These are phyloP conservation scores for Paraescarpia echinospica DNA, from an alignment of 1,140 invertebrate genomes.

Conservation along the genomic window DNA sequence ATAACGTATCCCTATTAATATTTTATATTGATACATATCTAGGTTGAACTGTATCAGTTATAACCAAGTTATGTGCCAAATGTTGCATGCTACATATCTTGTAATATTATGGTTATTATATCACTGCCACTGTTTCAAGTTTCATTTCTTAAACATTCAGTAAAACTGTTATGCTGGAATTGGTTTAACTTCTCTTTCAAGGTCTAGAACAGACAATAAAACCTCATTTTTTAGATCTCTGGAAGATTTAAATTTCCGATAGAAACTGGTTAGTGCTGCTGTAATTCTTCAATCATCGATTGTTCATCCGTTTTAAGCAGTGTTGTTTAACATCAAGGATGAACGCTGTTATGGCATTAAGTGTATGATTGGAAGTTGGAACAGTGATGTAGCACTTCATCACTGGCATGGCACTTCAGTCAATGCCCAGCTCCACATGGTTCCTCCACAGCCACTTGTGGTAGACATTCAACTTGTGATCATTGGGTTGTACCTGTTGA, in stretches of 20 bases:
- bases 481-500: constrained; percentile 57
- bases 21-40: background rate
- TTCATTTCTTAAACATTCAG: background rate
- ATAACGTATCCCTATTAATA: background rate
- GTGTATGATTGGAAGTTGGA: no score
- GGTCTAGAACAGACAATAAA: background rate
- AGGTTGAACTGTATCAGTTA: background rate
- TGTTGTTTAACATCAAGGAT: background rate
- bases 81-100: background rate
- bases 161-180: background rate
- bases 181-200: background rate
- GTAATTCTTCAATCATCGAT: background rate
- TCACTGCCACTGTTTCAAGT: background rate
- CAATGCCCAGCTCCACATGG: constrained; percentile 48
- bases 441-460: constrained; percentile 62
- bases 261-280: background rate
- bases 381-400: background rate
- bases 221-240: background rate
- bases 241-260: background rate
- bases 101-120: background rate
- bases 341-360: no score
- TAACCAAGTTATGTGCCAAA: background rate
- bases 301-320: background rate
- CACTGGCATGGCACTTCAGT: background rate
- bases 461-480: constrained; percentile 63